Evolutionary conservation across 2,797 vertebrate genomes (phyloP).

Genomic region (Coendou prehensilis): DNA sequence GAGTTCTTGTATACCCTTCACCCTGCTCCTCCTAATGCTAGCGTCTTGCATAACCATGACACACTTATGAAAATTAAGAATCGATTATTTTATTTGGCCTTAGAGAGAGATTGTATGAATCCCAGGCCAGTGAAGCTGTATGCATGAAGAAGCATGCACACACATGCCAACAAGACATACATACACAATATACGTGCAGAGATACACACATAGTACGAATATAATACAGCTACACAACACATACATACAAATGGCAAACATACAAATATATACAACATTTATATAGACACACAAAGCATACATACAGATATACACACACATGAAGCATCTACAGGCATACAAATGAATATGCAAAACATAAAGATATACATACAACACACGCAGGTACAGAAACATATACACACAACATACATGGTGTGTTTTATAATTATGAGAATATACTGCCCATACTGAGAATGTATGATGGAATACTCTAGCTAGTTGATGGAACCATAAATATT

Average conservation of each 20-base stretch:
- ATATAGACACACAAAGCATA: background rate
- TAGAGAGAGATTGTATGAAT: background rate
- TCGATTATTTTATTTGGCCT: slow-evolving; percentile 32
- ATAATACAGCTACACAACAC: background rate
- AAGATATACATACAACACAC: background rate
- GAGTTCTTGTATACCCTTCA: background rate
- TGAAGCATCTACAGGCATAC: background rate
- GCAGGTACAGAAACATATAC: background rate
- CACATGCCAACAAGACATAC: background rate
- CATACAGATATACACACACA: background rate
- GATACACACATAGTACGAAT: background rate
- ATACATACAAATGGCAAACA: background rate
- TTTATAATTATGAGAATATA: background rate
- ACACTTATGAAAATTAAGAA: background rate
- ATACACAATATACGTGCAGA: background rate
- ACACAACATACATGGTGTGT: background rate
- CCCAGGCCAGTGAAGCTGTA: background rate
- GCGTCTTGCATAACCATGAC: background rate
- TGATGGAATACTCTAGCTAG: background rate
- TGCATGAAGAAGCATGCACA: background rate
- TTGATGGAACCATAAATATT: background rate
- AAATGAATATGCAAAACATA: background rate
- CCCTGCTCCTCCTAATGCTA: background rate
- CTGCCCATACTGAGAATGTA: background rate
- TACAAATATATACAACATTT: background rate